Conservation (phyloP, 2,113 vertebrate genomes). For the Syngnathus floridae region DNA sequence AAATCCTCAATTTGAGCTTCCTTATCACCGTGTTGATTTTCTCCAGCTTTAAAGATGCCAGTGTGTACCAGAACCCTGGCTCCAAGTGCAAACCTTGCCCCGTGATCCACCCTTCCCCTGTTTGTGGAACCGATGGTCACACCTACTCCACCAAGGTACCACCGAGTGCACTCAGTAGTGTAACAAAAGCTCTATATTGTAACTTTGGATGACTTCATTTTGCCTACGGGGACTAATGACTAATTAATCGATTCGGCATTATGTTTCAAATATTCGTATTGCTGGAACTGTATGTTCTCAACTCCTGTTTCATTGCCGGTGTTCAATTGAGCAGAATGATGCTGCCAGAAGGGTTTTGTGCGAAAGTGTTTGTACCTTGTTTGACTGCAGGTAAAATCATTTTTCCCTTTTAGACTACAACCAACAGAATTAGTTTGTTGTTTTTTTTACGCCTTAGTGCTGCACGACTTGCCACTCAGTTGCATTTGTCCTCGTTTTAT, state of each 20-base stretch:
- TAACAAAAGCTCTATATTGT: background rate
- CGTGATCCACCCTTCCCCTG: conserved; percentile 75
- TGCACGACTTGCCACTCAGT: too few relatives aligned
- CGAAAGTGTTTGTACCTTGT: too few relatives aligned
- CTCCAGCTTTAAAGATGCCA: conserved; percentile 83
- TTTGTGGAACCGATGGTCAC: conserved; percentile 92
- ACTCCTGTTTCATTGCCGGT: background rate
- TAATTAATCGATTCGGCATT: background rate
- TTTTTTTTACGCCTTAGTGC: too few relatives aligned
- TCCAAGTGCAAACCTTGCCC: conserved; percentile 87
- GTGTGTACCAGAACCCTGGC: conserved; percentile 75
- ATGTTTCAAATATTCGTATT: background rate
- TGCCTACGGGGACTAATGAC: too few relatives aligned
- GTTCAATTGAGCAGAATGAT: background rate
- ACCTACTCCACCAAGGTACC: conserved; percentile 86
- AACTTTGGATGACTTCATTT: background rate
- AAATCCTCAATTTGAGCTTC: conserved; percentile 42
- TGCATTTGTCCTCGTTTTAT: too few relatives aligned
- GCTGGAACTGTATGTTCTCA: background rate
- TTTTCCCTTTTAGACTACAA: background rate
- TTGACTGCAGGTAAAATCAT: background rate
- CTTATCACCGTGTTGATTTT: background rate
- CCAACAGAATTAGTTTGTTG: background rate
- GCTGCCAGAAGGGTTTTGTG: background rate
- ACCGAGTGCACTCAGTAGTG: background rate